Percentiles rank a stretch among this genome's conserved stretches.
phyloP scores from a whole-genome alignment of 92 coral and sea anemone genomes.

The Heteractis magnifica region DNA sequence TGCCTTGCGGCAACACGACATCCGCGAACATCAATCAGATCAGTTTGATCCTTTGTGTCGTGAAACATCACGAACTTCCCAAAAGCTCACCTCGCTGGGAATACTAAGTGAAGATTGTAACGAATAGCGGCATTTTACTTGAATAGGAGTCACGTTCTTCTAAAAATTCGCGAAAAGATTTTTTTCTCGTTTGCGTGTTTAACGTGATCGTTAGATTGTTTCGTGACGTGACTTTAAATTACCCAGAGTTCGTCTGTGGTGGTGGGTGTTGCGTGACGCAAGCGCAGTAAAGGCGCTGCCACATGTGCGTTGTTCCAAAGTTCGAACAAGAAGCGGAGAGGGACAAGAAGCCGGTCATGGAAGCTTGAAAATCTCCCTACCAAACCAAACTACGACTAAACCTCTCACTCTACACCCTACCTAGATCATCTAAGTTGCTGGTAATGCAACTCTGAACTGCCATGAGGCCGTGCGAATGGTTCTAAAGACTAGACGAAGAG shows the following conservation, averaged over 20 bases:
- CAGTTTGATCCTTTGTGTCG: neutral
- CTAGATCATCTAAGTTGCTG: constrained; percentile 30
- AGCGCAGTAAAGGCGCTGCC: constrained; percentile 91
- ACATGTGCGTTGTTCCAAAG: constrained; percentile 98
- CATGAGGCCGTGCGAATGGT: constrained; percentile 35
- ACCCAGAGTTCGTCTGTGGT: constrained; percentile 74
- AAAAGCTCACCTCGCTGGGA: neutral
- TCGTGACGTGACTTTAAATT: constrained; percentile 56
- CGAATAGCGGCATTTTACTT: neutral
- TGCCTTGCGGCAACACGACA: neutral
- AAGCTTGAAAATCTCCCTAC: constrained; percentile 19
- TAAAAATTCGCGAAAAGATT: neutral
- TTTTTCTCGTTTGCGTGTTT: constrained; percentile 25
- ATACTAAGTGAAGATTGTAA: neutral
- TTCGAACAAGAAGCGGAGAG: constrained; percentile 55
- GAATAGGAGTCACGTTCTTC: neutral
- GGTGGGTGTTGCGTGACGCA: constrained; percentile 87
- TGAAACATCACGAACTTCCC: constrained; percentile 4
- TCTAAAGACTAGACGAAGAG: constrained; percentile 4
- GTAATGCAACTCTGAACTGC: constrained; percentile 35
- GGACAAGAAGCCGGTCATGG: constrained; percentile 42
- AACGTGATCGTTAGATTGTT: constrained; percentile 37
- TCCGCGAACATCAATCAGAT: neutral
- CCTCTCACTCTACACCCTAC: neutral
- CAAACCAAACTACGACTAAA: neutral